Evolutionary conservation across 2,797 vertebrate species (phyloP).

Genomic region (Champsocephalus gunnari): DNA sequence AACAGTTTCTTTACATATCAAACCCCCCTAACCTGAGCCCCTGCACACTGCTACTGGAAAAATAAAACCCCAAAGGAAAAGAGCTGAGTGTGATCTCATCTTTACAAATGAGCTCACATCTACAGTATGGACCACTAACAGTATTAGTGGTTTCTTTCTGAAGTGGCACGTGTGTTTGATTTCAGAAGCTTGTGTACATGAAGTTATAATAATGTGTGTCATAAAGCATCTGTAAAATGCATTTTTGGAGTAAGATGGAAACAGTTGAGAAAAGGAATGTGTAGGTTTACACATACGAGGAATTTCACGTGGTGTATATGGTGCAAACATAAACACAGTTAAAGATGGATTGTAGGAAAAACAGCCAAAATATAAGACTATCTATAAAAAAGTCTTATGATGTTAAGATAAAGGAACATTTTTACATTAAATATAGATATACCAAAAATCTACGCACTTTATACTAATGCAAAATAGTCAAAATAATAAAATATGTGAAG

Average conservation of each 20-base stretch:
- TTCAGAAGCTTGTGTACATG: background rate
- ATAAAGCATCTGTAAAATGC: background rate
- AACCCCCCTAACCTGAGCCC: background rate
- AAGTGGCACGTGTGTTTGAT: background rate
- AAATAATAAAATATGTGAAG: too few species aligned
- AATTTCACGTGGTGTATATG: too few species aligned
- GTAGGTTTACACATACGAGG: too few species aligned
- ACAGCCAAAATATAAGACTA: too few species aligned
- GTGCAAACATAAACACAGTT: too few species aligned
- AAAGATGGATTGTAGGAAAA: too few species aligned
- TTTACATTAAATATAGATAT: too few species aligned
- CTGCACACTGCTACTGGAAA: conserved; percentile 1
- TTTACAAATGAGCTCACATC: background rate
- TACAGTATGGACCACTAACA: background rate
- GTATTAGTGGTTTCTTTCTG: background rate
- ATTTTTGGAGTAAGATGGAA: background rate
- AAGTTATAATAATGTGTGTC: background rate
- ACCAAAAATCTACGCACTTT: too few species aligned
- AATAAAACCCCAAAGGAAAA: background rate
- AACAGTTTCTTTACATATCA: background rate
- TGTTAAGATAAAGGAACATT: too few species aligned
- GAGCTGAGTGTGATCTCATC: background rate
- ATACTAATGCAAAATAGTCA: too few species aligned
- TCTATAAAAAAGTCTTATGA: too few species aligned
- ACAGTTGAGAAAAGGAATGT: background rate